Conservation (phyloP, 2,113 vertebrate species). For the Microcebus griseorufus region DNA sequence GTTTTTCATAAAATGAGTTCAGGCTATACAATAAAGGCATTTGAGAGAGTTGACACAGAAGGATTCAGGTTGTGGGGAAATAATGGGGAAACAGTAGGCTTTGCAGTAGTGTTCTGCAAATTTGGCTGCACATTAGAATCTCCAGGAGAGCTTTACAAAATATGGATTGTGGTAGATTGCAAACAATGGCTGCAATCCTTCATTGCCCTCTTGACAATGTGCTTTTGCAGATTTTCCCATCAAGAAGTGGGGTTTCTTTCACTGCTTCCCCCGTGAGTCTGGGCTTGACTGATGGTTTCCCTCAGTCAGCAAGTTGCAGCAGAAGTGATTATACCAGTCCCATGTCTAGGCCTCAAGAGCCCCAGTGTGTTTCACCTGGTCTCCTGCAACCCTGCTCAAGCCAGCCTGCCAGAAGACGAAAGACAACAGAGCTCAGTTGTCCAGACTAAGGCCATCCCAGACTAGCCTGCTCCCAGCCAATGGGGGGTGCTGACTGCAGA, state of each 20-base stretch:
- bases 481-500: neutral
- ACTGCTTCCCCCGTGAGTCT: neutral
- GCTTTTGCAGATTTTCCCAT: neutral
- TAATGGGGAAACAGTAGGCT: neutral
- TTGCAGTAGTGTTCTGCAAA: neutral
- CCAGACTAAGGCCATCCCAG: neutral
- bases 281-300: neutral
- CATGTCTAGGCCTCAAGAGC: neutral
- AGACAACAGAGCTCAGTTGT: neutral
- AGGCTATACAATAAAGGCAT: neutral
- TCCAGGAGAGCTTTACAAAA: neutral
- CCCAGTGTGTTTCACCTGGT: neutral
- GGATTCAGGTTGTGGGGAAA: neutral
- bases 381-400: neutral
- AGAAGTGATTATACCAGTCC: neutral
- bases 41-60: neutral
- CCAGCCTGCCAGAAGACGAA: neutral
- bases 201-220: neutral
- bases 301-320: neutral
- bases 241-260: neutral
- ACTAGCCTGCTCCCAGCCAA: neutral
- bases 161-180: neutral
- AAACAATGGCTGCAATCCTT: neutral
- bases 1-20: neutral
- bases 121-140: neutral